Base-by-base conservation (phyloP, 2,888 invertebrate species). In the Apoda limacodes region DNA sequence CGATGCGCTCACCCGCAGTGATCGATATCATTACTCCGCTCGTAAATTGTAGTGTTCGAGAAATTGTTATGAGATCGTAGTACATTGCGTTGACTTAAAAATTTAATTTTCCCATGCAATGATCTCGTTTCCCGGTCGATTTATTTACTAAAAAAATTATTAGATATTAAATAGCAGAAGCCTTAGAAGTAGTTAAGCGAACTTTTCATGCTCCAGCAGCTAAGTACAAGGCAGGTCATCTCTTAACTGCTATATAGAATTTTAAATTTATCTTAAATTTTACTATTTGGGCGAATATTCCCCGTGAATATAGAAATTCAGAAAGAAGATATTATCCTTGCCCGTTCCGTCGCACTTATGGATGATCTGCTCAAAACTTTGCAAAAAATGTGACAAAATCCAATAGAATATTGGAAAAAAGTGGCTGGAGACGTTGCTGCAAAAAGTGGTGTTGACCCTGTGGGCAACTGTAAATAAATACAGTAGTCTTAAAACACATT, bases 231-330 rank as follows among this genome's bases (percentile, higher is more conserved):
- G 33, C 38, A 30, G 35, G 34, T 37, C 38, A 36, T 38, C 32
- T 38, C 30, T 34, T 40, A 37, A 35, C 28, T 37, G 35, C 30
- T 36, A 34, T 39, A 33, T 41, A 33, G 23, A 22, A 42, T 39
- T 37, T 38, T 38, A 37, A 35, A 26, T 43, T 38, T 37, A 37
- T 41, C 30, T 34, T 41, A 25, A 40, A 42, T 31, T 42, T 37
- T 29, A 37, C 37, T 22, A 40, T 43, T 41, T 43, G 42, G 40
- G 28, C 34, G 30, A 43, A 42, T 41, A 41, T 42, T 40, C 39
- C 39, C 34, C 40, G 36, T 40, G 27, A 42, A 42, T 35, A 33
- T 33, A 25, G 33, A 30, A 37, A 37, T 37, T 32, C 35, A 32
- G 19, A 32, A 35, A 32, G 32, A 29, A 30, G 32, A 38, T 30